Conservation (phyloP, 2,113 vertebrate species). For the Actenoides hombroni region DNA sequence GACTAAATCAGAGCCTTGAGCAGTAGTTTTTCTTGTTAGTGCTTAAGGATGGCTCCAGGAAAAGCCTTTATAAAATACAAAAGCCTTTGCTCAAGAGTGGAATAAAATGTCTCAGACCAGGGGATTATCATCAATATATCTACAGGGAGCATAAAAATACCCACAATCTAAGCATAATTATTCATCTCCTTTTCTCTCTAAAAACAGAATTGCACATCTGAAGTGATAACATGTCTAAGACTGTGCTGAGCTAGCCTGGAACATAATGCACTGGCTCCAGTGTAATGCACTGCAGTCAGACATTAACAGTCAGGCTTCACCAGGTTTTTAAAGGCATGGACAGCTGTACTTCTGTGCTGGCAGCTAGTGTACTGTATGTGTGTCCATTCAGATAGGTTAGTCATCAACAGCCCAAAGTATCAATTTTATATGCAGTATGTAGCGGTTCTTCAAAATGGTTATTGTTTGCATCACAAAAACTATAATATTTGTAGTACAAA, state of each 20-base stretch:
- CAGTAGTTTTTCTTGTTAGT: slow-evolving; percentile 3
- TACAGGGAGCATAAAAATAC: background rate
- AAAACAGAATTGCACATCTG: background rate
- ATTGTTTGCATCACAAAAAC: background rate
- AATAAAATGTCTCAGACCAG: background rate
- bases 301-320: background rate
- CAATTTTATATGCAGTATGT: background rate
- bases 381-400: background rate
- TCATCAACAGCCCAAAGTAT: background rate
- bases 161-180: slow-evolving; percentile 3
- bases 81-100: slow-evolving; percentile 24
- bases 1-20: background rate
- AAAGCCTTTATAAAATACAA: slow-evolving; percentile 47
- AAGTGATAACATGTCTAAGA: background rate
- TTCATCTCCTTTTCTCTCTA: background rate
- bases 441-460: background rate
- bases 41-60: slow-evolving; percentile 28
- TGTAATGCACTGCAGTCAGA: background rate
- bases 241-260: background rate
- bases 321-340: background rate
- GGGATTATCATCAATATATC: background rate
- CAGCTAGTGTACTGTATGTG: background rate
- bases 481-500: background rate
- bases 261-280: background rate
- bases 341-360: background rate